Base-by-base conservation (phyloP, 2,113 vertebrate genomes). In the Peromyscus leucopus region DNA sequence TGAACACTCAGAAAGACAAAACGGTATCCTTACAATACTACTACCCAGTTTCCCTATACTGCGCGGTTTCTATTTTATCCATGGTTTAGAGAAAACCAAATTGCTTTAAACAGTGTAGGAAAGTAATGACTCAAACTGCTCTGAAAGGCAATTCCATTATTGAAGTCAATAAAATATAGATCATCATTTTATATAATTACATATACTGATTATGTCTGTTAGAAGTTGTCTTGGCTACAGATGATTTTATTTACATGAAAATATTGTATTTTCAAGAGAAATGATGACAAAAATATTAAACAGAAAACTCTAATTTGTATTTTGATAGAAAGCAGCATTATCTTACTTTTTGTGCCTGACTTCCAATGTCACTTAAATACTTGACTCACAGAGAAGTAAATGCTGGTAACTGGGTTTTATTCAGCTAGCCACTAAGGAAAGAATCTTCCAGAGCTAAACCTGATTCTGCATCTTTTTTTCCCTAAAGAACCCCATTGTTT, bases 201-300 rank as follows among this genome's bases (percentile, higher is more conserved):
- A 84, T 22, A 84, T 51, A 9, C 48, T 61, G 75, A 89, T 22
- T 82, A 61, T 67, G 24, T 67, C 51, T 89, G 76, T 86, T 48
- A 92, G 15, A 92, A 61, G 17, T 21, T 94, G 46, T 89, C 26
- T 36, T 89, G 5, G 33, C 51, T 76, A 55, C 26, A 51, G 46
- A 72, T 92, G 42, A 0, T 71, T 2, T 83, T 91, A 31, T 96
- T 59, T 97, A 76, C 4, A 33, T 78, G 17, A 92, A 96, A 96
- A 92, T 82, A 92, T 48, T 26, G 42, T 36, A 78, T 78, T 88
- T 94, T 82, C 42, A 87, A 91, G 86, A 93, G 31, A 94, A 72
- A 55, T 33, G 7, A 39, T 8, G 39, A 2, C 21, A 55, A 69
- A 78, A 82, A 28, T 72, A 76, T 69, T 48, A 87, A 85, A 42